Conservation (phyloP, 2,797 vertebrate species). For the Squalus acanthias region DNA sequence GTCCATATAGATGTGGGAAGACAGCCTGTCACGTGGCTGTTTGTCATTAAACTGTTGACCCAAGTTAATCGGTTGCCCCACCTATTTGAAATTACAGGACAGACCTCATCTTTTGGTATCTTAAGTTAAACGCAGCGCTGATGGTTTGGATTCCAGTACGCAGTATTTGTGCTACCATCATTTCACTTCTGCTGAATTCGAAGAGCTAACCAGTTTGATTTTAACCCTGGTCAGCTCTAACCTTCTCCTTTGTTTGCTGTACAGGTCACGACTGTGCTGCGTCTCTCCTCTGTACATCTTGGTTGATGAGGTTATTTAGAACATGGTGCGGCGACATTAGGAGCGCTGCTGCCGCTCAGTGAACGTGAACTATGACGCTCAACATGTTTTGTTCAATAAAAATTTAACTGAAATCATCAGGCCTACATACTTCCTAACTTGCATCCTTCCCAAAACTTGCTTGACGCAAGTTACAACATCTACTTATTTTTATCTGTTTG, state of each 20-base stretch:
- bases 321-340: constrained; percentile 56
- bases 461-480: neutral
- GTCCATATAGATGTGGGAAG: neutral
- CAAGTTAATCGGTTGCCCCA: constrained; percentile 46
- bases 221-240: constrained; percentile 46
- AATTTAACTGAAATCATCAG: constrained; percentile 58
- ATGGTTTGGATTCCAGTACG: constrained; percentile 44
- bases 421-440: constrained; percentile 41
- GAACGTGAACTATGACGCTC: constrained; percentile 60
- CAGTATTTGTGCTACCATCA: constrained; percentile 44
- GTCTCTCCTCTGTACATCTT: constrained; percentile 57
- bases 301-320: constrained; percentile 61
- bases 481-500: neutral
- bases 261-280: constrained; percentile 52
- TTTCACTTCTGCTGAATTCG: constrained; percentile 48
- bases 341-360: constrained; percentile 61
- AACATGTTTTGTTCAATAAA: constrained; percentile 67
- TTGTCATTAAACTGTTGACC: constrained; percentile 51
- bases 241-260: constrained; percentile 56
- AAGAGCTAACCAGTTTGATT: constrained; percentile 53
- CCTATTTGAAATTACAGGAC: constrained; percentile 41
- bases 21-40: constrained; percentile 45
- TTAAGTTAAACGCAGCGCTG: constrained; percentile 36
- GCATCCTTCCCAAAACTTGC: neutral
- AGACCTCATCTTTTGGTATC: constrained; percentile 41